phyloP scores from a whole-genome alignment of 1,140 invertebrate species.

The Drosophila baimaii region DNA sequence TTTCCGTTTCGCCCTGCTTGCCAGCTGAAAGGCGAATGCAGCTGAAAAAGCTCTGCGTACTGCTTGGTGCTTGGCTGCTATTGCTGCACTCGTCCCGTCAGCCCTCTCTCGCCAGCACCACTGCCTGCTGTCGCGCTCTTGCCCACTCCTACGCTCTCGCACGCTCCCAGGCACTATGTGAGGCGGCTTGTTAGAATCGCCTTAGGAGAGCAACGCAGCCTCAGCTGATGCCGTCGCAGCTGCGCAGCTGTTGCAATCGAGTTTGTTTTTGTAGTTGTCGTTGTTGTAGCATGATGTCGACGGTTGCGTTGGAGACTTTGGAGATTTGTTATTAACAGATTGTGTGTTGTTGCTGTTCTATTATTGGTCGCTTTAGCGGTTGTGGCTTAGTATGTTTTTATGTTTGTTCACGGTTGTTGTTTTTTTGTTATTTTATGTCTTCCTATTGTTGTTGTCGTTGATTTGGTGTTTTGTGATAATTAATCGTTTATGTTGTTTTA shows the following conservation, averaged over 20 bases:
- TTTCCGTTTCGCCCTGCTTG: slow-evolving; percentile 30
- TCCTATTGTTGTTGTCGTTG: slow-evolving; percentile 15
- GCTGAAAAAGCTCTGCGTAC: slow-evolving; percentile 15
- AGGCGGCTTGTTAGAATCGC: slow-evolving; percentile 22
- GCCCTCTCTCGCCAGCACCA: slow-evolving; percentile 12
- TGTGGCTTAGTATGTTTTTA: not conserved
- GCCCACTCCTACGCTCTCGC: slow-evolving; percentile 5
- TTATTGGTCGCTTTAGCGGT: not conserved
- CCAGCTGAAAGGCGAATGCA: slow-evolving; percentile 77
- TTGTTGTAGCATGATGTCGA: slow-evolving; percentile 4
- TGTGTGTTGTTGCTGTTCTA: not conserved
- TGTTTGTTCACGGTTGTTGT: not conserved
- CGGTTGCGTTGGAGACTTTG: not conserved
- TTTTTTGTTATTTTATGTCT: not conserved
- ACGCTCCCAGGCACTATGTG: not conserved
- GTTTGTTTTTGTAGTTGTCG: slow-evolving; percentile 45
- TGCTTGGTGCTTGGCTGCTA: not conserved
- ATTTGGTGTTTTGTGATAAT: not conserved
- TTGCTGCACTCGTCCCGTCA: slow-evolving; percentile 6
- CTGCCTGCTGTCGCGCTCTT: slow-evolving; percentile 12
- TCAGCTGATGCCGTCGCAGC: slow-evolving; percentile 59
- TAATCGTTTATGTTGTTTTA: not conserved
- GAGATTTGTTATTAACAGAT: not conserved
- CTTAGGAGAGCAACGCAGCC: slow-evolving; percentile 33
- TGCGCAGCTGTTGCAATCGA: slow-evolving; percentile 64